Evolutionary conservation across 2,888 invertebrate species (phyloP).

Genomic region (Meta bourneti): DNA sequence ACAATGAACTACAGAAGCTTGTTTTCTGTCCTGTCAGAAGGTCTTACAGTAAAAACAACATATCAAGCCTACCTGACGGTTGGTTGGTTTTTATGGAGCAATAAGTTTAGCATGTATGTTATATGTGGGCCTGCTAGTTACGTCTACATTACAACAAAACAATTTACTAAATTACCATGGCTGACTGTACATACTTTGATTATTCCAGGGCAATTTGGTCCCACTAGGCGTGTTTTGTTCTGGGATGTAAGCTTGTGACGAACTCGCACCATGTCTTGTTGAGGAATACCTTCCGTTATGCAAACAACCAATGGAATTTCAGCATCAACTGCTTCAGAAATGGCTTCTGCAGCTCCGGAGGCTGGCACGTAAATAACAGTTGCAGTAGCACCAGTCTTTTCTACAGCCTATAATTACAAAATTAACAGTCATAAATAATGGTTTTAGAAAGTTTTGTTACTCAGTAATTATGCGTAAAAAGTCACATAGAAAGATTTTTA

Average conservation of each 20-base stretch:
- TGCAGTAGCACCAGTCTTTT: slow-evolving; percentile 92
- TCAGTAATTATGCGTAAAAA: too few relatives aligned
- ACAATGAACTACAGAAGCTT: too few relatives aligned
- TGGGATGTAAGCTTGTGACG: slow-evolving; percentile 93
- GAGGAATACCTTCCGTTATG: slow-evolving; percentile 99
- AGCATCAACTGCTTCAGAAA: slow-evolving; percentile 95
- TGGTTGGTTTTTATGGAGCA: too few relatives aligned
- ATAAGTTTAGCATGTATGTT: too few relatives aligned
- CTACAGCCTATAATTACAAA: slow-evolving; percentile 86
- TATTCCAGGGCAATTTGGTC: slow-evolving; percentile 99
- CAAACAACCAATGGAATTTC: slow-evolving; percentile 97
- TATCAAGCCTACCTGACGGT: too few relatives aligned
- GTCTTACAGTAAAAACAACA: too few relatives aligned
- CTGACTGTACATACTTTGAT: slow-evolving; percentile 85
- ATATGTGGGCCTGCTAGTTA: background rate
- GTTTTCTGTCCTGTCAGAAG: too few relatives aligned
- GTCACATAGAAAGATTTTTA: too few relatives aligned
- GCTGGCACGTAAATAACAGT: slow-evolving; percentile 99
- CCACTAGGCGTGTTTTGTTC: slow-evolving; percentile 94
- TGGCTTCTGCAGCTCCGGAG: slow-evolving; percentile 91
- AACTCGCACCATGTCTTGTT: slow-evolving; percentile 99
- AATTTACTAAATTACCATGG: background rate
- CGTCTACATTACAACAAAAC: background rate
- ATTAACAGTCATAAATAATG: background rate
- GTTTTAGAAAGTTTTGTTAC: too few relatives aligned